Conservation (phyloP, 1,140 invertebrate genomes). For the Aphaenogaster ashmeadi region DNA sequence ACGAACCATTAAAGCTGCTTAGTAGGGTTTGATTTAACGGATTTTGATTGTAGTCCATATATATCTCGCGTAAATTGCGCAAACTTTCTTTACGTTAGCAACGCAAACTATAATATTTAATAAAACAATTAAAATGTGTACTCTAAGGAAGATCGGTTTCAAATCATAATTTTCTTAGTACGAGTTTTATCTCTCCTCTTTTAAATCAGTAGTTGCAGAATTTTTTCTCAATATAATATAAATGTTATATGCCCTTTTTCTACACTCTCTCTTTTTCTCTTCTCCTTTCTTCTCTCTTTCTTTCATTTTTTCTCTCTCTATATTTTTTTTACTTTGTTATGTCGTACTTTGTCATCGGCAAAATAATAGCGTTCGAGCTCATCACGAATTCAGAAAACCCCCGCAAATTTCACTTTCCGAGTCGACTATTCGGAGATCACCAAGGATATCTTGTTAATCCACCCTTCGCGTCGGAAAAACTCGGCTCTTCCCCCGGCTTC, state of each 20-base stretch:
- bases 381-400: slow-evolving; percentile 1
- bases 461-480: slow-evolving; percentile 58
- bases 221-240: background rate
- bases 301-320: background rate
- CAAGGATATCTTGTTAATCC: slow-evolving; percentile 43
- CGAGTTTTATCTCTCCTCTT: background rate
- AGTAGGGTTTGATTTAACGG: slow-evolving; percentile 48
- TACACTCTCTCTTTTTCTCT: background rate
- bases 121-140: background rate
- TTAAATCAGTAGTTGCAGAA: background rate
- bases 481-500: slow-evolving; percentile 48
- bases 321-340: background rate
- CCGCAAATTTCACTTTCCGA: slow-evolving; percentile 20
- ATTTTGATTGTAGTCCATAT: slow-evolving; percentile 21
- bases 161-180: background rate
- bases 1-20: slow-evolving; percentile 49
- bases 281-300: background rate
- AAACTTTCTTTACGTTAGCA: background rate
- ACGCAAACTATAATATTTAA: background rate
- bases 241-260: background rate
- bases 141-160: background rate
- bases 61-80: background rate
- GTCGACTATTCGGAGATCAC: slow-evolving; percentile 16
- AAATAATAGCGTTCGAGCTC: background rate
- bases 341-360: background rate